Evolutionary conservation across 2,113 vertebrate species (phyloP), one percentile per base, ranked within the genome.

Genomic region (Lepus europaeus): DNA sequence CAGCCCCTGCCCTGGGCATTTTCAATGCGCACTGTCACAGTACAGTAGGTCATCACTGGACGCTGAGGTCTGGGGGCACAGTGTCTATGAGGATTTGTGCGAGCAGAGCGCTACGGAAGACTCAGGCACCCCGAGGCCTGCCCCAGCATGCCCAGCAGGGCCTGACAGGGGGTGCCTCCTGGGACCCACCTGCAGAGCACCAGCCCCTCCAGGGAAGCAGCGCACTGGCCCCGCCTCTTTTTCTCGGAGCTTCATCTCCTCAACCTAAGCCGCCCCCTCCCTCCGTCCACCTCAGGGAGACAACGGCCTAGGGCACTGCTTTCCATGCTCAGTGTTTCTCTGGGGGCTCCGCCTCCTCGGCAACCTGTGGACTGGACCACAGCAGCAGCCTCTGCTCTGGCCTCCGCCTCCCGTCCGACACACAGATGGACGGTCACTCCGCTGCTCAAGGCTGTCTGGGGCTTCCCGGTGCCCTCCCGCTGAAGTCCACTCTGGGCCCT

Each of bases 281-380:
- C 2, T 20, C 31, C 7, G 27, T 2, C 36, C 9, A 36, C 66
- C 59, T 19, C 4, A 12, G 13, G 16, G 6, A 9, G 13, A 84
- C 45, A 72, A 13, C 0, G 16, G 82, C 31, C 45, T 45, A 45
- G 45, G 45, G 45, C 5, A 19, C 56, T 59, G 56, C 56, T 59
- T 19, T 17, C 13, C 4, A 19, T 59, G 56, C 56, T 16, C 13
- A 39, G 23, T 56, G 6, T 33, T 68, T 76, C 45, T 84, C 3
- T 8, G 13, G 19, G 27, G 10, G 7, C 33, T 19, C 56, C 39
- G 9, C 9, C 45, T 79, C 27, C 27, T 9, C 63, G 49, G 45
- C 45, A 45, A 29, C 16, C 56, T 8, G 11, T 0, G 45, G 51
- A 20, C 14, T 1, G 59, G 73, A 51, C n/a, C 20, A 0, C 0